These are phyloP conservation scores for Mustela nigripes DNA, from an alignment of 2,113 vertebrate species.

Conservation along the genomic window DNA sequence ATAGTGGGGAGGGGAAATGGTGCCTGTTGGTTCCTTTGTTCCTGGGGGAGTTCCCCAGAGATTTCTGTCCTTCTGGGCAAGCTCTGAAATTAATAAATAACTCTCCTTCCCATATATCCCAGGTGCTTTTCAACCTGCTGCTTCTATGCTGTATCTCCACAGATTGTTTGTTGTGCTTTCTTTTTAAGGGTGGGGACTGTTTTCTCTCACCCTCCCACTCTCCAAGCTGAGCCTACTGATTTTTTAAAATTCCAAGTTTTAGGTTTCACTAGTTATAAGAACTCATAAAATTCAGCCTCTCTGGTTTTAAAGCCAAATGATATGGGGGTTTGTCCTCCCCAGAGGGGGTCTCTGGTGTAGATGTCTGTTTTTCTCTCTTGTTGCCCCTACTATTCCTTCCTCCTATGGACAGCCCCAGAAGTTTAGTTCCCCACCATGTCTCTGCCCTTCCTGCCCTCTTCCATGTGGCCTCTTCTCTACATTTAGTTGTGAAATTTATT, in stretches of 20 bases:
- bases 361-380: not conserved
- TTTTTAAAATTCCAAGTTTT: not conserved
- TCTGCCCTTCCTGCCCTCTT: not conserved
- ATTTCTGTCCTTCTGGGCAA: not conserved
- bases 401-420: not conserved
- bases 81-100: not conserved
- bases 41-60: not conserved
- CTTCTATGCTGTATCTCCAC: not conserved
- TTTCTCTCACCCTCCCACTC: not conserved
- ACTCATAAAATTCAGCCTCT: not conserved
- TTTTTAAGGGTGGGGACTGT: not conserved
- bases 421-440: not conserved
- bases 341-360: not conserved
- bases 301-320: not conserved
- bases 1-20: not conserved
- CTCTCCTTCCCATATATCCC: not conserved
- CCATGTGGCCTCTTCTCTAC: not conserved
- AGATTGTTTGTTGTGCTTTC: not conserved
- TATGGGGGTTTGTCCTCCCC: not conserved
- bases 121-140: not conserved
- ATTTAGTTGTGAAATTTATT: not conserved
- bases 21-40: not conserved
- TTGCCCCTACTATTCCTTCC: not conserved
- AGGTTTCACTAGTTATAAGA: not conserved
- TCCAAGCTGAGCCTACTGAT: not conserved